Percentiles rank a stretch among this genome's conserved stretches.
phyloP scores from a whole-genome alignment of 2,113 vertebrate genomes.

The Tragulus kanchil region DNA sequence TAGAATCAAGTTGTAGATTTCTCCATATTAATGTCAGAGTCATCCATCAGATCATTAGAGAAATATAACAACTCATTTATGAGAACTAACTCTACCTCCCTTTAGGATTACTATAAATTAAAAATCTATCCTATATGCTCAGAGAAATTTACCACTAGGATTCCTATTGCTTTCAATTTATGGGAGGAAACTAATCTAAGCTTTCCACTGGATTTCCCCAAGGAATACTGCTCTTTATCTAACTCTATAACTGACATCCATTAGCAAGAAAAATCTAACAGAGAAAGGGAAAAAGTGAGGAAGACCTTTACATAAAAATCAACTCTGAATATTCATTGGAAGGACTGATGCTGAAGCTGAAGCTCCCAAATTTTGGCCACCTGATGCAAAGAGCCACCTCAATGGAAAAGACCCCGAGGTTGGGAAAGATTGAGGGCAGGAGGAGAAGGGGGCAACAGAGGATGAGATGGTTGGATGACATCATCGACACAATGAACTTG shows the following conservation, averaged over 20 bases:
- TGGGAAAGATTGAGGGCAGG: too few relatives aligned
- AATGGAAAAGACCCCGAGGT: too few relatives aligned
- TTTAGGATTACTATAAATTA: neutral
- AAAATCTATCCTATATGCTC: neutral
- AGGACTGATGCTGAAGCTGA: too few relatives aligned
- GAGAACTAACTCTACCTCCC: neutral
- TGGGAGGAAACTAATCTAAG: neutral
- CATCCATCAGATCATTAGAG: neutral
- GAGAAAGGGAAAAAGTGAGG: neutral
- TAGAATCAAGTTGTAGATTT: neutral
- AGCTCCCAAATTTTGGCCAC: too few relatives aligned
- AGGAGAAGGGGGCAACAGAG: too few relatives aligned
- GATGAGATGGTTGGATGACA: too few relatives aligned
- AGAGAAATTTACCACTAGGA: neutral
- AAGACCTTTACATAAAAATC: neutral
- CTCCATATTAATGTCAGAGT: neutral
- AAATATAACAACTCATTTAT: neutral
- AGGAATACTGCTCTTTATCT: neutral
- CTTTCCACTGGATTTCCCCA: neutral
- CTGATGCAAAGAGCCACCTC: too few relatives aligned
- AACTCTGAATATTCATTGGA: neutral
- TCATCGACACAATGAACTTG: too few relatives aligned
- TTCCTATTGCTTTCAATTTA: neutral
- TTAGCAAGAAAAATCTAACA: neutral
- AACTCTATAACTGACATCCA: neutral